Evolutionary conservation across 2,797 vertebrate species (phyloP).

Genomic region (Ceryle rudis): DNA sequence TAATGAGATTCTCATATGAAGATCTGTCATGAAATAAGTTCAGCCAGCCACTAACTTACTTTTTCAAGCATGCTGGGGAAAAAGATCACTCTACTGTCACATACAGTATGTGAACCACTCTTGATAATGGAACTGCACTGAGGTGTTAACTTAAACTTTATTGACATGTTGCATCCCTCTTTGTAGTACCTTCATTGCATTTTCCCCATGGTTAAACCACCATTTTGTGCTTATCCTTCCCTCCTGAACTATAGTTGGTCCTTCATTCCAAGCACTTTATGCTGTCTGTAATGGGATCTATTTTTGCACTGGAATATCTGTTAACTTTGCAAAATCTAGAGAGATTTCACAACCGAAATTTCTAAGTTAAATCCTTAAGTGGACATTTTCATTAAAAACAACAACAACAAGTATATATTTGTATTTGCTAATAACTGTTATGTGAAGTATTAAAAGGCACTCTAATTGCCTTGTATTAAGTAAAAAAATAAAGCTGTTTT

Average conservation of each 20-base stretch:
- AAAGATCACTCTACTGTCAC: constrained; percentile 53
- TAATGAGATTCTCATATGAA: constrained; percentile 20
- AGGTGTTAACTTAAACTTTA: constrained; percentile 50
- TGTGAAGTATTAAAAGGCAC: constrained; percentile 80
- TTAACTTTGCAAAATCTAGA: constrained; percentile 81
- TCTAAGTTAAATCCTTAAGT: constrained; percentile 80
- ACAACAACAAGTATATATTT: constrained; percentile 72
- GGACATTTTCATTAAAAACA: constrained; percentile 80
- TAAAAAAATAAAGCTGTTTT: constrained; percentile 82
- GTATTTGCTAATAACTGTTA: constrained; percentile 83
- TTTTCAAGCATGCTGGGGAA: constrained; percentile 49
- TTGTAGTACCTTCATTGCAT: constrained; percentile 65
- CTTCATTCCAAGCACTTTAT: constrained; percentile 92
- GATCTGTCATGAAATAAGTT: constrained; percentile 44
- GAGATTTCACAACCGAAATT: constrained; percentile 79
- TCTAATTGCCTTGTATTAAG: constrained; percentile 80
- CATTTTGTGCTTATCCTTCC: constrained; percentile 68
- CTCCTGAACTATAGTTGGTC: constrained; percentile 69
- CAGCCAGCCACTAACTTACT: constrained; percentile 16
- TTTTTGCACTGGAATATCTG: constrained; percentile 88
- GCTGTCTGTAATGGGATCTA: constrained; percentile 84
- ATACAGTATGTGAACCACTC: constrained; percentile 69
- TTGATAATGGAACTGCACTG: constrained; percentile 71
- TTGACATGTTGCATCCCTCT: constrained; percentile 66
- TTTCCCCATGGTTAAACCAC: constrained; percentile 55